These are phyloP conservation scores for Cerastis leucographa DNA, from an alignment of 2,888 invertebrate genomes.

Conservation along the genomic window DNA sequence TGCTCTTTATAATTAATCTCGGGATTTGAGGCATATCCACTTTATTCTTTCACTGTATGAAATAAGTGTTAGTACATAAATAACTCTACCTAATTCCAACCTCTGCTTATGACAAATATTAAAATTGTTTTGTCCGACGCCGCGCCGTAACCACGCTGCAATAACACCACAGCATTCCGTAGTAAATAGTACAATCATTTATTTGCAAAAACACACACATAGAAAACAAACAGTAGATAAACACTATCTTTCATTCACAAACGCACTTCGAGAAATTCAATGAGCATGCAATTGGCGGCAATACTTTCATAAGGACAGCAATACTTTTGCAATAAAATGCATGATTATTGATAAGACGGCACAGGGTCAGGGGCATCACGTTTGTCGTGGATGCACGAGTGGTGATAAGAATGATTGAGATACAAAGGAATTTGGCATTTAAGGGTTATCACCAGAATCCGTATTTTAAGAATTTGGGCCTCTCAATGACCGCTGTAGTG, in stretches of 20 bases:
- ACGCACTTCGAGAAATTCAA: slow-evolving; percentile 26
- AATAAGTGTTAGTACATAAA: too few species aligned
- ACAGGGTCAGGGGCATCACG: slow-evolving; percentile 40
- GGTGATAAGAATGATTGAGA: slow-evolving; percentile 31
- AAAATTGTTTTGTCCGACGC: too few species aligned
- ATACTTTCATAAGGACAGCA: background rate
- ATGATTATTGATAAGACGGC: slow-evolving; percentile 33
- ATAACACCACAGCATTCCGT: background rate
- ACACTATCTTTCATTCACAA: slow-evolving; percentile 57
- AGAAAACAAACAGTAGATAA: slow-evolving; percentile 47
- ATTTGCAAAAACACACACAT: slow-evolving; percentile 11
- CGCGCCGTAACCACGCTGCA: background rate
- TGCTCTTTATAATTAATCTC: too few species aligned
- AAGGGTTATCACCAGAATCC: slow-evolving; percentile 46
- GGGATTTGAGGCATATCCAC: too few species aligned
- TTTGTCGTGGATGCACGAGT: slow-evolving; percentile 17
- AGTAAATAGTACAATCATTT: slow-evolving; percentile 27
- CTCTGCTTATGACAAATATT: too few species aligned
- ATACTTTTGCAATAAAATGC: slow-evolving; percentile 26
- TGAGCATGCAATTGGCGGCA: slow-evolving; percentile 19
- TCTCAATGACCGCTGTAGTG: slow-evolving; percentile 30
- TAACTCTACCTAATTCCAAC: too few species aligned
- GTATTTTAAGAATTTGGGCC: slow-evolving; percentile 28
- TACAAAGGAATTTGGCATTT: slow-evolving; percentile 31
- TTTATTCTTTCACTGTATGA: too few species aligned